Base-by-base conservation (phyloP, 2,888 invertebrate species). In the Epirrhoe tristata region DNA sequence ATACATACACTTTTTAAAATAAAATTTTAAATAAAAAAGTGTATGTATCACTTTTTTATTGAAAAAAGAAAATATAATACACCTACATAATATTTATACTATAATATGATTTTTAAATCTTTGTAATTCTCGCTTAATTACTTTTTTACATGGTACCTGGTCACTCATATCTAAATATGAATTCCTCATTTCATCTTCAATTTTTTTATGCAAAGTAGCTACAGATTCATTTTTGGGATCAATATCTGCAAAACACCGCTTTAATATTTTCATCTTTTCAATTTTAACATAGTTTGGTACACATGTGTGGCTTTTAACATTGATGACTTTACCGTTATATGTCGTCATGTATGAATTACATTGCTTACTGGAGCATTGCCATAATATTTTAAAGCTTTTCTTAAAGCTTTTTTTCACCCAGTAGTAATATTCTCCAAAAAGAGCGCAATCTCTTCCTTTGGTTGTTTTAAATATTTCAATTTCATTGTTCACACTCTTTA, bases 361-460 rank as follows among this genome's bases (percentile, higher is more conserved):
- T 2, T 39, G 8, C 24, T 39, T 55, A 12, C 8, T 39, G 34
- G 51, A 17, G 43, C 66, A 67, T 14, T 39, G 53, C 66, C 66
- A 67, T 10, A 63, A 14, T 4, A 50, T 10, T 16, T n/a, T n/a
- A n/a, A 14, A 34, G 0, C 1, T 14, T 6, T 53, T 54, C 14
- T 46, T 54, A 32, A 31, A 48, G 8, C 16, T 56, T 50, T 24
- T 58, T 48, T 61, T 59, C 39, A 34, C 58, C 32, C 14, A 57
- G 53, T 55, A 62, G 17, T 58, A 57, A 31, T 61, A 60, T 32
- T 64, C 67, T 1, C 58, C 39, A 51, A 57, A 39, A 7, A 61
- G 8, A 0, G 61, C 63, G 5, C 50, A n/a, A n/a, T n/a, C n/a
- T n/a, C n/a, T n/a, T n/a, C n/a, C n/a, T n/a, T n/a, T n/a, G n/a